These are phyloP conservation scores for Nixonia krombeini DNA, from an alignment of 1,140 invertebrate species.

Conservation along the genomic window DNA sequence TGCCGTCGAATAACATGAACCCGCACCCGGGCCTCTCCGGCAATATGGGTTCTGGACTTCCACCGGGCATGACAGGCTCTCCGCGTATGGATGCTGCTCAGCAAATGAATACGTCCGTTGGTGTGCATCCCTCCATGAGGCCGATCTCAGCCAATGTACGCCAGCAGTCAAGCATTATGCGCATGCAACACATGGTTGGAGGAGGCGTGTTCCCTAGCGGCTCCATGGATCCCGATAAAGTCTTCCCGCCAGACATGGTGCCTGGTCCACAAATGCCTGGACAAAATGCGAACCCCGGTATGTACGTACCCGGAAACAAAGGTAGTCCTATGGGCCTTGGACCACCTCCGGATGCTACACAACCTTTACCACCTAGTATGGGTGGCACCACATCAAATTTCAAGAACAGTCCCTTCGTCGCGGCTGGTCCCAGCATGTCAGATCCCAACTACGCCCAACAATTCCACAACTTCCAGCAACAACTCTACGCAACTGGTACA, in stretches of 20 bases:
- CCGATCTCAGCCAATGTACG: slow-evolving; percentile 57
- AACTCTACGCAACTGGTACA: slow-evolving; percentile 91
- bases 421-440: slow-evolving; percentile 85
- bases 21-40: slow-evolving; percentile 20
- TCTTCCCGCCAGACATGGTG: slow-evolving; percentile 68
- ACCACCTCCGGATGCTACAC: slow-evolving; percentile 75
- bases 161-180: slow-evolving; percentile 70
- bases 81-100: slow-evolving; percentile 64
- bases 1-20: slow-evolving; percentile 58
- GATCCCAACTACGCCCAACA: slow-evolving; percentile 95
- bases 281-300: slow-evolving; percentile 63
- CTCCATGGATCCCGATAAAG: slow-evolving; percentile 69
- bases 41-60: slow-evolving; percentile 59
- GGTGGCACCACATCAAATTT: slow-evolving; percentile 80
- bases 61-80: slow-evolving; percentile 67
- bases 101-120: slow-evolving; percentile 52
- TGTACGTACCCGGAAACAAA: slow-evolving; percentile 51
- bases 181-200: slow-evolving; percentile 75
- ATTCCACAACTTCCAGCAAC: slow-evolving; percentile 96
- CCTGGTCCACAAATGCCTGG: slow-evolving; percentile 47
- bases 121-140: slow-evolving; percentile 67
- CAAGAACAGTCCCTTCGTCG: slow-evolving; percentile 85
- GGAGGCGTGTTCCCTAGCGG: slow-evolving; percentile 69
- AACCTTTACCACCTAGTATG: slow-evolving; percentile 85
- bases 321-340: slow-evolving; percentile 70